Base-by-base conservation (phyloP, 1,140 invertebrate genomes). In the Chrysomallon squamiferum region DNA sequence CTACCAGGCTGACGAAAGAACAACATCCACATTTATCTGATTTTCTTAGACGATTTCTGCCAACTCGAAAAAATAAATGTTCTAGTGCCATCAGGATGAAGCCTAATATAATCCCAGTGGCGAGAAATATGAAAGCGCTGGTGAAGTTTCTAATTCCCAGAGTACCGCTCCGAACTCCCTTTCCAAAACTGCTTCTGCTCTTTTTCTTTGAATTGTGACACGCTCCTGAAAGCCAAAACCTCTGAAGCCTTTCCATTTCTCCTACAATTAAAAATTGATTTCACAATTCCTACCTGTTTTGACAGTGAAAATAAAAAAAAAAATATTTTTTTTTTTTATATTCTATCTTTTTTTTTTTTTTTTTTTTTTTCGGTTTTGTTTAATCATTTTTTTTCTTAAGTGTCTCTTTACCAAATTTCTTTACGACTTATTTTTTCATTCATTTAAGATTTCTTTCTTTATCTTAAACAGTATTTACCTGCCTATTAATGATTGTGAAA, bases 211-310 rank as follows among this genome's bases (percentile, higher is more conserved):
- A 95, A 0, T 94, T 93, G 64, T 81, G 77, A 84, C 97, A 99
- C 0, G 95, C 94, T 1, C 97, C 97, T 0, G 96, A 97, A 90
- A 99, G 93, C 96, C 97, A 99, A 82, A 95, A 97, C 76, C 95
- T 90, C 73, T 96, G 90, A 68, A 99, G 87, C 69, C 97, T 88
- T 85, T 99, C 97, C 69, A 99, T 87, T 83, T 99, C 96, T 38
- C 93, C 93, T 93, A 59, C 22, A 74, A 72, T 33, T 49, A 41
- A 45, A 50, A 15, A 62, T 32, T 25, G 13, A n/a, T n/a, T n/a
- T n/a, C n/a, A n/a, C n/a, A n/a, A n/a, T n/a, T n/a, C n/a, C n/a
- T n/a, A n/a, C n/a, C n/a, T n/a, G n/a, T n/a, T n/a, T n/a, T n/a
- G n/a, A n/a, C n/a, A n/a, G n/a, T n/a, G n/a, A n/a, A n/a, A n/a